These are phyloP conservation scores for Hydropsyche tenuis DNA, from an alignment of 1,140 invertebrate genomes.

Conservation along the genomic window DNA sequence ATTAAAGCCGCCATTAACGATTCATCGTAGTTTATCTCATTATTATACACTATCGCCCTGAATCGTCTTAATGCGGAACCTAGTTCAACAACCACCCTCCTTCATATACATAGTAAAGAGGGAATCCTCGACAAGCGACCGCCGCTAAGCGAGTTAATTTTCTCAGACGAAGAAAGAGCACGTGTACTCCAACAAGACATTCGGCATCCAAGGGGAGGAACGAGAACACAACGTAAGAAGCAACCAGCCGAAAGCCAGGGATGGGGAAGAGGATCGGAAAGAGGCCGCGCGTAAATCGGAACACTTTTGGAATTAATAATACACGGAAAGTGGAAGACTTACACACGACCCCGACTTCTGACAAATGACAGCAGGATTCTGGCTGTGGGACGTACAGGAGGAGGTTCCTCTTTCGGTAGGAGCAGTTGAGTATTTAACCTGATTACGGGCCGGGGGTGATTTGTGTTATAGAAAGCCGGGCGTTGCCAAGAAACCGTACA, in stretches of 20 bases:
- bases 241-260: neutral
- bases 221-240: neutral
- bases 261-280: neutral
- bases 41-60: too few relatives aligned
- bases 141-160: slow-evolving; percentile 15
- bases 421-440: slow-evolving; percentile 47
- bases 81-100: too few relatives aligned
- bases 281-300: slow-evolving; percentile 20
- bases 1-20: too few relatives aligned
- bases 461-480: slow-evolving; percentile 45
- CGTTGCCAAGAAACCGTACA: slow-evolving; percentile 47
- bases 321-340: slow-evolving; percentile 20
- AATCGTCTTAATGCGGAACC: too few relatives aligned
- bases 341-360: slow-evolving; percentile 28
- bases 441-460: slow-evolving; percentile 47
- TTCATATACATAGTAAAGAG: too few relatives aligned
- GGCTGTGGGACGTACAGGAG: neutral
- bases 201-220: too few relatives aligned
- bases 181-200: too few relatives aligned
- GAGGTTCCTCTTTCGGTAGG: neutral
- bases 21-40: too few relatives aligned
- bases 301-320: slow-evolving; percentile 41
- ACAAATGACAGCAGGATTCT: slow-evolving; percentile 36
- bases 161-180: neutral
- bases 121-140: neutral